Conservation (phyloP, 2,113 vertebrate species). For the Myanophis thanlyinensis region DNA sequence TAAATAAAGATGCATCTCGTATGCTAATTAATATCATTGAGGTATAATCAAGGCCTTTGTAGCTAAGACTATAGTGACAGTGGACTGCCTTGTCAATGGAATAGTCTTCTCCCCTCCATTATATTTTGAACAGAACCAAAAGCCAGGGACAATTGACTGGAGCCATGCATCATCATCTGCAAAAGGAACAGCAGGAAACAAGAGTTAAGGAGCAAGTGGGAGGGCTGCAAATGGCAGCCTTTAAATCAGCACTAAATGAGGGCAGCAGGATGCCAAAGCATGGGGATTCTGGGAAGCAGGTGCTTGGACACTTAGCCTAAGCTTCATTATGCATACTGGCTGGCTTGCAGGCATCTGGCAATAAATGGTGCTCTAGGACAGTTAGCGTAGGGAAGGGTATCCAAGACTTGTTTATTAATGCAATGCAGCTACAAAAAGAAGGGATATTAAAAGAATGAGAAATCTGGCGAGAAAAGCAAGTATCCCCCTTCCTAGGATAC, state of each 20-base stretch:
- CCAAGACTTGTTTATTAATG: background rate
- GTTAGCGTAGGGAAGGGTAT: background rate
- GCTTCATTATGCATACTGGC: background rate
- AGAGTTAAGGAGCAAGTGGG: slow-evolving; percentile 41
- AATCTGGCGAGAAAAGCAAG: background rate
- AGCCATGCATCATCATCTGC: slow-evolving; percentile 53
- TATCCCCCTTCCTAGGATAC: background rate
- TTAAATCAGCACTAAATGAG: slow-evolving; percentile 16
- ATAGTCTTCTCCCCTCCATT: slow-evolving; percentile 39
- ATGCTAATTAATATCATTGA: slow-evolving; percentile 44
- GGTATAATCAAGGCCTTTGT: slow-evolving; percentile 54
- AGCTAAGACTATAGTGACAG: slow-evolving; percentile 52
- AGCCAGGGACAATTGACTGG: slow-evolving; percentile 56
- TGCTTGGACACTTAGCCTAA: background rate
- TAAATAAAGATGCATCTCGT: slow-evolving; percentile 51
- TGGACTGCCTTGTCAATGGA: slow-evolving; percentile 36
- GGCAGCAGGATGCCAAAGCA: background rate
- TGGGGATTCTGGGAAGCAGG: background rate
- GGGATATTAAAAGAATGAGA: background rate
- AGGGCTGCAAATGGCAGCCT: slow-evolving; percentile 10
- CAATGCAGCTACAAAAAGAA: background rate
- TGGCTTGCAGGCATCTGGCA: background rate
- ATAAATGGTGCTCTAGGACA: background rate
- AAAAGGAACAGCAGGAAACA: slow-evolving; percentile 38
- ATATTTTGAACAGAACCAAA: slow-evolving; percentile 50